Percentiles rank a stretch among this genome's conserved stretches.
These are phyloP conservation scores for Nysson spinosus DNA, from an alignment of 2,888 invertebrate genomes.

Conservation along the genomic window DNA sequence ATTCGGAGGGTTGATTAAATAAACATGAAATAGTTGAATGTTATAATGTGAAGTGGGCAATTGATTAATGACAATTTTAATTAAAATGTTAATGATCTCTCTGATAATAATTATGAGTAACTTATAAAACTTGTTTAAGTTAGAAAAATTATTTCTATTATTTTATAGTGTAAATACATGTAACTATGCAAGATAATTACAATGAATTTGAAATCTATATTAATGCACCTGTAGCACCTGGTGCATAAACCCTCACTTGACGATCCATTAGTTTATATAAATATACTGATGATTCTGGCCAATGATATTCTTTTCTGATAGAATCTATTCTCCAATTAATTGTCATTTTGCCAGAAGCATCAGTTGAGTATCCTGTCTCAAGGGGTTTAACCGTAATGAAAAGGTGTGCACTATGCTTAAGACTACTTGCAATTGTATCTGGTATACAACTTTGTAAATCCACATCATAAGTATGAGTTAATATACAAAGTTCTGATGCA, in stretches of 20 bases:
- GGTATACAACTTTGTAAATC: slow-evolving; percentile 78
- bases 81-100: background rate
- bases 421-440: slow-evolving; percentile 80
- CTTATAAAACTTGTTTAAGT: background rate
- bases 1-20: background rate
- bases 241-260: slow-evolving; percentile 86
- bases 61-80: background rate
- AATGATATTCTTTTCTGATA: slow-evolving; percentile 64
- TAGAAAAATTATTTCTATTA: slow-evolving; percentile 6
- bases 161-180: background rate
- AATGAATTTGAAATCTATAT: slow-evolving; percentile 25
- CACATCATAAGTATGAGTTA: slow-evolving; percentile 73
- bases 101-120: background rate
- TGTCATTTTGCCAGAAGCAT: slow-evolving; percentile 84
- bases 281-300: slow-evolving; percentile 75
- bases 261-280: slow-evolving; percentile 86
- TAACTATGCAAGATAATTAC: slow-evolving; percentile 4
- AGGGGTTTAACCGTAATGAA: slow-evolving; percentile 82
- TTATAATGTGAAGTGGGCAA: background rate
- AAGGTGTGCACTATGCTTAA: slow-evolving; percentile 83
- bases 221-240: slow-evolving; percentile 78
- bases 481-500: slow-evolving; percentile 64
- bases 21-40: background rate
- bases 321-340: slow-evolving; percentile 77
- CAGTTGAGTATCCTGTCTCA: slow-evolving; percentile 85